These are phyloP conservation scores for Noctuana brunneofusca DNA, from an alignment of 2,888 invertebrate species.

Conservation along the genomic window DNA sequence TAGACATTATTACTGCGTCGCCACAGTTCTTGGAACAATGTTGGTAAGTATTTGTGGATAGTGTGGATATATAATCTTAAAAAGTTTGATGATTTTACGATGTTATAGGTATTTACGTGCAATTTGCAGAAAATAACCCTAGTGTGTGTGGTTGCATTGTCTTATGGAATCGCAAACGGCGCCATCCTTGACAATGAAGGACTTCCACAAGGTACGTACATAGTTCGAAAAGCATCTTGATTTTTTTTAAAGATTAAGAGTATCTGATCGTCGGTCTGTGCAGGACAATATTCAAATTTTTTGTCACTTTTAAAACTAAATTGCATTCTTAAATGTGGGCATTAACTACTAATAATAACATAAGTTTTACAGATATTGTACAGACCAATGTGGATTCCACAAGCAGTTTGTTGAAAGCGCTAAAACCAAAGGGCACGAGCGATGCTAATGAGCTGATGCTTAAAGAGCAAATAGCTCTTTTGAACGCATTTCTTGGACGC, in stretches of 20 bases:
- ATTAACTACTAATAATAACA: not conserved
- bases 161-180: not conserved
- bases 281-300: too few relatives aligned
- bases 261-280: too few relatives aligned
- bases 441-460: not conserved
- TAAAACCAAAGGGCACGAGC: constrained; percentile 6
- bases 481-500: not conserved
- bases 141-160: constrained; percentile 1
- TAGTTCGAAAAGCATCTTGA: not conserved
- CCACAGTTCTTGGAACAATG: not conserved
- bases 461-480: not conserved
- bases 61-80: too few relatives aligned
- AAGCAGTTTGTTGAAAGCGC: constrained; percentile 4
- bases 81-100: not conserved
- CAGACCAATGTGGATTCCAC: not conserved
- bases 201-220: not conserved
- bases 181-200: not conserved
- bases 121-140: not conserved
- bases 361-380: not conserved
- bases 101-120: not conserved
- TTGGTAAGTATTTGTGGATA: not conserved
- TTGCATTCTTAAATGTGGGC: not conserved
- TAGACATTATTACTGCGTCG: too few relatives aligned
- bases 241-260: too few relatives aligned
- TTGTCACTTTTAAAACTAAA: not conserved